Conservation (phyloP, 2,888 invertebrate species). For the Ceramica pisi region DNA sequence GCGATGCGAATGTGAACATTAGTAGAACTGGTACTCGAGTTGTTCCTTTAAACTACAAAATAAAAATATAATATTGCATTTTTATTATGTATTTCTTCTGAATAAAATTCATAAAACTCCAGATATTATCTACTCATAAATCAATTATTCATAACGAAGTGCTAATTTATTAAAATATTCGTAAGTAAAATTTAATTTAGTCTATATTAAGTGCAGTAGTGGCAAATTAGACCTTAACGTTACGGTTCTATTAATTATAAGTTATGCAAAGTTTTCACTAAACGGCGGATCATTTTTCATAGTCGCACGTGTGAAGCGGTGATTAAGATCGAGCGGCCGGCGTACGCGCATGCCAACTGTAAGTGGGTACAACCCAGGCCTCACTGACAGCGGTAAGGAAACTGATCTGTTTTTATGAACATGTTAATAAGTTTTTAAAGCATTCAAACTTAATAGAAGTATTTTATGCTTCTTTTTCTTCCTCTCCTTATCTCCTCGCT, state of each 20-base stretch:
- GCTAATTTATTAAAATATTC: background rate
- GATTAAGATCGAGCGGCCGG: slow-evolving; percentile 65
- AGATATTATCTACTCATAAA: background rate
- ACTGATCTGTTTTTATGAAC: background rate
- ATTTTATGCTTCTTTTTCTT: too few species aligned
- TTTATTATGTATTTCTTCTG: background rate
- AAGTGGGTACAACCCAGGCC: slow-evolving; percentile 52
- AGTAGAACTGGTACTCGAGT: too few species aligned
- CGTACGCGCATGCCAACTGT: slow-evolving; percentile 65
- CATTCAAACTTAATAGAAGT: too few species aligned
- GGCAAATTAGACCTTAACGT: slow-evolving; percentile 31
- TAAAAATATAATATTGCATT: background rate
- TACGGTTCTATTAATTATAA: slow-evolving; percentile 58
- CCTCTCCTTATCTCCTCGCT: too few species aligned
- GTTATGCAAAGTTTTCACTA: slow-evolving; percentile 64
- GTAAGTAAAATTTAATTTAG: slow-evolving; percentile 8
- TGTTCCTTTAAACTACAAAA: too few species aligned
- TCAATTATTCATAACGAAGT: background rate
- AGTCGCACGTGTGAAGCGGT: slow-evolving; percentile 66
- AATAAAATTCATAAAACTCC: too few species aligned
- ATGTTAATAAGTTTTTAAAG: too few species aligned
- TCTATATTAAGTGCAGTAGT: slow-evolving; percentile 15
- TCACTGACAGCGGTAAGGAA: slow-evolving; percentile 40
- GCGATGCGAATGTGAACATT: too few species aligned
- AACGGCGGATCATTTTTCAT: slow-evolving; percentile 66